Conservation (phyloP, 2,888 invertebrate species). For the Acrobasis suavella region DNA sequence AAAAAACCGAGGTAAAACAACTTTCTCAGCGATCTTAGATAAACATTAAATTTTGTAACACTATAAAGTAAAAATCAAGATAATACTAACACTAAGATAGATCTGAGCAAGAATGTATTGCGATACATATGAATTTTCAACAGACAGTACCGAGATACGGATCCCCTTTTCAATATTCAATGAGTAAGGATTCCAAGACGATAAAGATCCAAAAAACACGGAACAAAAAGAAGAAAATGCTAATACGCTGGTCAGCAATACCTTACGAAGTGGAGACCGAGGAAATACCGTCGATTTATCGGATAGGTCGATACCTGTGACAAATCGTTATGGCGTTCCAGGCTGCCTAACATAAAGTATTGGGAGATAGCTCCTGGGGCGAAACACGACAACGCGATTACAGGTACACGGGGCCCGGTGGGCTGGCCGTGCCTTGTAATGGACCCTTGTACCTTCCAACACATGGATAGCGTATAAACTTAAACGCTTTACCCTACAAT, state of each 20-base stretch:
- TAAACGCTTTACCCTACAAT: slow-evolving; percentile 12
- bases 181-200: slow-evolving; percentile 11
- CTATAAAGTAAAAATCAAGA: not conserved
- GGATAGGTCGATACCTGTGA: slow-evolving; percentile 43
- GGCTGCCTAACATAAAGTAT: slow-evolving; percentile 49
- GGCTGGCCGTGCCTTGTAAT: slow-evolving; percentile 26
- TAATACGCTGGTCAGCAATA: slow-evolving; percentile 14
- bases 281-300: slow-evolving; percentile 19
- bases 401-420: slow-evolving; percentile 43
- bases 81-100: not conserved
- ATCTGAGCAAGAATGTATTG: slow-evolving; percentile 1
- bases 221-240: slow-evolving; percentile 16
- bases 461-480: slow-evolving; percentile 21
- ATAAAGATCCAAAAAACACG: slow-evolving; percentile 16
- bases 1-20: no score
- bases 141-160: not conserved
- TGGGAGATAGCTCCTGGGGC: slow-evolving; percentile 60
- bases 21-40: no score
- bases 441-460: slow-evolving; percentile 21
- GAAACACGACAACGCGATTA: slow-evolving; percentile 66
- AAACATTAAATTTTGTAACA: not conserved
- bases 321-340: slow-evolving; percentile 57
- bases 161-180: slow-evolving; percentile 18
- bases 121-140: slow-evolving; percentile 15
- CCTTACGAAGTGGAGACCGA: slow-evolving; percentile 6